Conservation (phyloP, 1,140 invertebrate species). For the Pogonus chalceus region DNA sequence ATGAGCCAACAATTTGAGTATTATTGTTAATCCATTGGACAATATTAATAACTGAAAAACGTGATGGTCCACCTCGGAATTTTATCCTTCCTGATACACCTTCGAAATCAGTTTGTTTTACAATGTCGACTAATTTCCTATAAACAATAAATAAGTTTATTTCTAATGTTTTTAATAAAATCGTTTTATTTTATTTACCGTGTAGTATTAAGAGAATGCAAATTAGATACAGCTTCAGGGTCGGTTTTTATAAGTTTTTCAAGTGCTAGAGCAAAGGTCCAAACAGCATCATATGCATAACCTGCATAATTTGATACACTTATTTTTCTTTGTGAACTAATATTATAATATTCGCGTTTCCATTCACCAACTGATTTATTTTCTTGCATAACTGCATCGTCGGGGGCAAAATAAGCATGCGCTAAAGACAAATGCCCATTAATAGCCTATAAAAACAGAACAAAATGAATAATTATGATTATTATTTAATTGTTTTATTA, state of each 20-base stretch:
- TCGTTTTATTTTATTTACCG: conserved; percentile 35
- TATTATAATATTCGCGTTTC: conserved; percentile 38
- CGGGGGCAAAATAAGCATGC: conserved; percentile 55
- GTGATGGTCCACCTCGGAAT: conserved; percentile 57
- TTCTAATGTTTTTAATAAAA: neutral
- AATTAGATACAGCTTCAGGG: conserved; percentile 43
- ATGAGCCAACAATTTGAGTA: conserved; percentile 49
- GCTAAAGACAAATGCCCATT: conserved; percentile 65
- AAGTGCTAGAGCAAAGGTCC: conserved; percentile 68
- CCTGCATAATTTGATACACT: conserved; percentile 50
- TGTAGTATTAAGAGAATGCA: conserved; percentile 48
- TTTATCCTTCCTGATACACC: conserved; percentile 68
- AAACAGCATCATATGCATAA: conserved; percentile 75
- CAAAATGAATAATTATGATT: neutral
- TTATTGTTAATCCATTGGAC: conserved; percentile 54
- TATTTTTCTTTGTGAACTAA: neutral
- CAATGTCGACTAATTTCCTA: conserved; percentile 42
- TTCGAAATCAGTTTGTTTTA: conserved; percentile 54
- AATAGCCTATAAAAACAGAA: conserved; percentile 43
- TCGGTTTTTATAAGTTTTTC: conserved; percentile 50
- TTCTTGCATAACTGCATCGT: conserved; percentile 53
- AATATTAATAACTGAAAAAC: conserved; percentile 57
- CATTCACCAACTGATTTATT: conserved; percentile 49
- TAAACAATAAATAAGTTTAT: conserved; percentile 18
- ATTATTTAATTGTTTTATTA: neutral